A percentile compares a stretch with the other conserved stretches of the same genome.
These are phyloP conservation scores for Orthosia incerta DNA, from an alignment of 2,888 invertebrate genomes.

Conservation along the genomic window DNA sequence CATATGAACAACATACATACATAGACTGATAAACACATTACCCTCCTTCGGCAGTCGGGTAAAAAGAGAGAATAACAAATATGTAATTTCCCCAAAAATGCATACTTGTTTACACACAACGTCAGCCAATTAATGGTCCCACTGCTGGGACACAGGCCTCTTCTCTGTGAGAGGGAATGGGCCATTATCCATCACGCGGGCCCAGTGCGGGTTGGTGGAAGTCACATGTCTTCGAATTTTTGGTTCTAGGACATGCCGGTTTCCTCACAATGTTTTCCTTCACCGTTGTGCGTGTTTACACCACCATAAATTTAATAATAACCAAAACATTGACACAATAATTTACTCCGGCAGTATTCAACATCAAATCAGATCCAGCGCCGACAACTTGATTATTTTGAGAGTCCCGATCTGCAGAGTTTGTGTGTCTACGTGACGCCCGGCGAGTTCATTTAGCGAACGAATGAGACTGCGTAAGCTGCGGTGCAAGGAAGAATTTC, in stretches of 20 bases:
- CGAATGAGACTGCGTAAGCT: constrained; percentile 38
- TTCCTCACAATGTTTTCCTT: too few relatives aligned
- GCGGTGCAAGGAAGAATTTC: constrained; percentile 29
- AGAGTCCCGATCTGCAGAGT: constrained; percentile 72
- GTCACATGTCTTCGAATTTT: too few relatives aligned
- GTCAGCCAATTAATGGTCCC: too few relatives aligned
- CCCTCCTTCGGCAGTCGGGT: too few relatives aligned
- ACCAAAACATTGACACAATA: constrained; percentile 53
- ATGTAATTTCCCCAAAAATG: background rate
- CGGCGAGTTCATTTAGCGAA: constrained; percentile 75
- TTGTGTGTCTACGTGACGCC: constrained; percentile 77
- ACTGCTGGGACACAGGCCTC: too few relatives aligned
- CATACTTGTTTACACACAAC: background rate
- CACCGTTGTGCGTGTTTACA: background rate
- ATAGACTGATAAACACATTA: too few relatives aligned
- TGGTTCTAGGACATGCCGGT: too few relatives aligned
- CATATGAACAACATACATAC: too few relatives aligned
- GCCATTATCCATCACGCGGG: too few relatives aligned
- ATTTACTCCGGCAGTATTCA: constrained; percentile 49
- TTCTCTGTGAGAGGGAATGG: too few relatives aligned
- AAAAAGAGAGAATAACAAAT: too few relatives aligned
- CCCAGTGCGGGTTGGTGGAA: too few relatives aligned
- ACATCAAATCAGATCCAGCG: constrained; percentile 70
- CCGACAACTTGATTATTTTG: constrained; percentile 73
- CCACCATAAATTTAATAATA: constrained; percentile 24